A percentile compares a stretch with the other conserved stretches of the same genome.
Conservation (phyloP, 1,140 invertebrate genomes). For the Chymomyza costata region DNA sequence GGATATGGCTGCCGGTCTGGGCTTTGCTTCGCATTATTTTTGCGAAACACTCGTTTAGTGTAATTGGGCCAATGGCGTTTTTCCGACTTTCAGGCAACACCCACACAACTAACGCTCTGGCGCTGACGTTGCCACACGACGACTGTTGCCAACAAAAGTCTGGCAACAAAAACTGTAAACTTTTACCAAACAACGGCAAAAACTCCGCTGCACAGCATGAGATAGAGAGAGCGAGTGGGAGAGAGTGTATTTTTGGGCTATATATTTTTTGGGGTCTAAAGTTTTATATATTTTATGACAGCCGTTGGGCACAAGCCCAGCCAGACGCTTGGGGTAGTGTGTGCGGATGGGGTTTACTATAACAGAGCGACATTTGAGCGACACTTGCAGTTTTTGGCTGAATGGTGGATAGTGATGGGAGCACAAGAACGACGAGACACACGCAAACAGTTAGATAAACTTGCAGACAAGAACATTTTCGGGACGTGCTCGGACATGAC, state of each 20-base stretch:
- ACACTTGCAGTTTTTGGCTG: conserved; percentile 56
- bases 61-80: conserved; percentile 69
- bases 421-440: background rate
- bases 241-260: conserved; percentile 4
- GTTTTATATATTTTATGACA: conserved; percentile 67
- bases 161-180: conserved; percentile 63
- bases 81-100: conserved; percentile 40
- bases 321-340: background rate
- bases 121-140: background rate
- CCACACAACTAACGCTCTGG: conserved; percentile 36
- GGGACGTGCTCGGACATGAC: background rate
- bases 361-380: conserved; percentile 51
- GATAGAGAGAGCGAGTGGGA: conserved; percentile 7
- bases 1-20: no score
- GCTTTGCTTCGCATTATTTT: conserved; percentile 23
- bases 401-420: conserved; percentile 14
- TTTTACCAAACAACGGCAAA: conserved; percentile 16
- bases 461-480: conserved; percentile 13
- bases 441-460: conserved; percentile 41
- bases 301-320: conserved; percentile 17
- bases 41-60: conserved; percentile 71
- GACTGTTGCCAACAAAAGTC: background rate
- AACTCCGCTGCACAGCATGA: conserved; percentile 33
- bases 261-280: conserved; percentile 47
- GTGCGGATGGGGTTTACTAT: background rate